These are phyloP conservation scores for Bufo bufo DNA, from an alignment of 2,113 vertebrate genomes.

Conservation along the genomic window DNA sequence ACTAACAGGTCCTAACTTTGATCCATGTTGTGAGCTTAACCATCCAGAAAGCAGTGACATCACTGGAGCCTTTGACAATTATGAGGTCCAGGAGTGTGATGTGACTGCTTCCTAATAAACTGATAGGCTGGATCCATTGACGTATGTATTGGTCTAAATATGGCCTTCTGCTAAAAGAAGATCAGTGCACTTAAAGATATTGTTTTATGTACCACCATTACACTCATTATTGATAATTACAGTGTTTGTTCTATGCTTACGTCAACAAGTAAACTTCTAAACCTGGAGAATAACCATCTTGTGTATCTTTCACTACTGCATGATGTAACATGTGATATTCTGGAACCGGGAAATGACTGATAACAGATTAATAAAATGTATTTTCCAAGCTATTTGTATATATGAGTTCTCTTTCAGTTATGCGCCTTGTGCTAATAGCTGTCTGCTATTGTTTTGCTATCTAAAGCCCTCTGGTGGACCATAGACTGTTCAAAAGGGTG, in stretches of 20 bases:
- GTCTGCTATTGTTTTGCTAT: conserved; percentile 99
- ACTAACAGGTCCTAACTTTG: neutral
- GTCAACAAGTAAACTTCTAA: neutral
- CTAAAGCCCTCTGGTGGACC: conserved; percentile 99
- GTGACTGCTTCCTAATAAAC: neutral
- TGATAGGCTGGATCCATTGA: neutral
- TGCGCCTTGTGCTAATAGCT: conserved; percentile 94
- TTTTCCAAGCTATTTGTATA: conserved; percentile 22
- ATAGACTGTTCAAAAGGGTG: conserved; percentile 99
- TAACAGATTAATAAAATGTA: neutral
- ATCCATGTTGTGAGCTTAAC: too few relatives aligned
- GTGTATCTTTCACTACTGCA: neutral
- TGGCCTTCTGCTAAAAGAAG: neutral
- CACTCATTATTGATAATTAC: neutral
- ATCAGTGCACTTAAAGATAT: neutral
- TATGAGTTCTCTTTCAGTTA: conserved; percentile 66
- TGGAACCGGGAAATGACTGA: conserved; percentile 1
- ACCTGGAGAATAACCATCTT: neutral
- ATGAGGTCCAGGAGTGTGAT: neutral
- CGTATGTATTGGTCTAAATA: neutral
- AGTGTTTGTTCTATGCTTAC: neutral
- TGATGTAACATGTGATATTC: neutral
- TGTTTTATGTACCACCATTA: neutral
- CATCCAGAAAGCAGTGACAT: neutral
- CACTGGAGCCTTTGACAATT: neutral